A percentile compares a stretch with the other conserved stretches of the same genome.
Conservation (phyloP, 2,113 vertebrate species). For the Sphyrna mokarran region DNA sequence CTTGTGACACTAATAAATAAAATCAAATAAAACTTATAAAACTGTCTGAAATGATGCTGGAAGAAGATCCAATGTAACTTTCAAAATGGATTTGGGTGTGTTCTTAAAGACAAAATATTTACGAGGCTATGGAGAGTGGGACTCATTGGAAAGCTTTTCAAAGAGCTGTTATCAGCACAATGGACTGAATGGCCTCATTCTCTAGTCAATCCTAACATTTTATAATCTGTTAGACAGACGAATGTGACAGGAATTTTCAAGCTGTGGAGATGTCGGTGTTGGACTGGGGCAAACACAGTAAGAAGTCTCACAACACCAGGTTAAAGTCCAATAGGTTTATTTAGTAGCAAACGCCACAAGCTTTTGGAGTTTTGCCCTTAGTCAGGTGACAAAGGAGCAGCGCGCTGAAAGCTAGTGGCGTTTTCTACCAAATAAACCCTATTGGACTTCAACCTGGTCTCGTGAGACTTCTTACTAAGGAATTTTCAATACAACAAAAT, state of each 20-base stretch:
- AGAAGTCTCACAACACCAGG: too few relatives aligned
- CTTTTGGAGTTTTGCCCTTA: too few relatives aligned
- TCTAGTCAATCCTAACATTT: neutral
- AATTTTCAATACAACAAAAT: neutral
- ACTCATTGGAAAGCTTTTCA: neutral
- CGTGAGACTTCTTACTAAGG: neutral
- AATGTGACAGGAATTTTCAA: neutral
- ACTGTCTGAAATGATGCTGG: neutral
- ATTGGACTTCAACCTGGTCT: too few relatives aligned
- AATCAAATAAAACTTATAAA: too few relatives aligned
- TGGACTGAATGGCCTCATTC: neutral
- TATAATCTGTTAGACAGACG: neutral
- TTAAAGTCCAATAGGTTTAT: too few relatives aligned
- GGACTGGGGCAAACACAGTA: too few relatives aligned
- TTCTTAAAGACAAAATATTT: neutral
- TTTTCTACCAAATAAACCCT: too few relatives aligned
- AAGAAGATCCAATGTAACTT: neutral
- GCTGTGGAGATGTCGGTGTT: too few relatives aligned
- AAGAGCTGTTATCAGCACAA: neutral
- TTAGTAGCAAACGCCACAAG: too few relatives aligned
- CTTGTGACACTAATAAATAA: too few relatives aligned
- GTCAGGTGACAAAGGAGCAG: too few relatives aligned
- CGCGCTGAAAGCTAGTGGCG: too few relatives aligned
- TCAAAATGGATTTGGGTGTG: neutral
- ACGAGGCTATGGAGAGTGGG: neutral